These are phyloP conservation scores for Phoxinus dragarum DNA, from an alignment of 2,797 vertebrate species.

Conservation along the genomic window DNA sequence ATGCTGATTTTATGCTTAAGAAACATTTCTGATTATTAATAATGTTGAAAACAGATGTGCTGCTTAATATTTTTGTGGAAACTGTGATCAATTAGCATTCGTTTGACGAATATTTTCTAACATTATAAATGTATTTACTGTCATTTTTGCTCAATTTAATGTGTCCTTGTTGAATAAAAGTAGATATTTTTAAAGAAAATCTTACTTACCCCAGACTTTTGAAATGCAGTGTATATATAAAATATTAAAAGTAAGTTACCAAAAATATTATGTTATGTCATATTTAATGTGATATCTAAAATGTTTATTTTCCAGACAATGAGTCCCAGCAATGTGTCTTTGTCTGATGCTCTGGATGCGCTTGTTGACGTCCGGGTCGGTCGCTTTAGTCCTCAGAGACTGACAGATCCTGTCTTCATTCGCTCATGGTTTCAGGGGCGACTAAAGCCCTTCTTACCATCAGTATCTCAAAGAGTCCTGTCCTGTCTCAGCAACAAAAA, in stretches of 20 bases:
- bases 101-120: background rate
- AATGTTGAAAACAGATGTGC: background rate
- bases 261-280: background rate
- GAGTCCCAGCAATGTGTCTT: background rate
- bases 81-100: background rate
- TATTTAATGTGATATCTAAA: background rate
- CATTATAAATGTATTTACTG: background rate
- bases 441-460: conserved; percentile 28
- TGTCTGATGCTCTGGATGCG: conserved; percentile 25
- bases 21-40: background rate
- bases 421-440: conserved; percentile 19
- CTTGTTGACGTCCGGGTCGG: background rate
- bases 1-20: background rate
- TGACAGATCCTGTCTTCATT: conserved; percentile 28
- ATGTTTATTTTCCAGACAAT: background rate
- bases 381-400: conserved; percentile 43
- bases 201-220: background rate
- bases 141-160: background rate
- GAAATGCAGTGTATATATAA: background rate
- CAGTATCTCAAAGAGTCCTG: conserved; percentile 23
- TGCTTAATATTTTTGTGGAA: background rate
- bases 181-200: background rate
- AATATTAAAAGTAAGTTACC: too few relatives aligned
- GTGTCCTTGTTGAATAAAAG: background rate
- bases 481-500: conserved; percentile 42